Conservation (phyloP, 2,113 vertebrate genomes). For the Notarius quadriscutis region DNA sequence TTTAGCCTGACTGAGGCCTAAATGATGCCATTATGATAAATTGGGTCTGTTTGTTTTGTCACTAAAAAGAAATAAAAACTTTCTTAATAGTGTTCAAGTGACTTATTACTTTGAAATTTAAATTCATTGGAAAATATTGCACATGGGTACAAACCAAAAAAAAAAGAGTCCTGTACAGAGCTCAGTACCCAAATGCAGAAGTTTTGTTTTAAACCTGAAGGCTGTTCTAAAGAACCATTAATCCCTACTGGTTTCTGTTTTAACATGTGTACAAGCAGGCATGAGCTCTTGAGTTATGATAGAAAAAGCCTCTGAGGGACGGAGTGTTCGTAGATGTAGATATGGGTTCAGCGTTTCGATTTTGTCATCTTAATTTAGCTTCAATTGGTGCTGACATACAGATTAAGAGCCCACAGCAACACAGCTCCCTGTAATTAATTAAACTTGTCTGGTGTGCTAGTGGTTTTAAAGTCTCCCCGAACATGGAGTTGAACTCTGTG, state of each 20-base stretch:
- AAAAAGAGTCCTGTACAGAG: neutral
- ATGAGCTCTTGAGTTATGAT: conserved; percentile 14
- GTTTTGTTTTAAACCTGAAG: neutral
- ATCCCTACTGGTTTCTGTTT: conserved; percentile 27
- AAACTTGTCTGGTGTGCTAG: conserved; percentile 34
- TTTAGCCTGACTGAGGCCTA: neutral
- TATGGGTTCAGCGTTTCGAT: conserved; percentile 24
- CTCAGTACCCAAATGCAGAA: neutral
- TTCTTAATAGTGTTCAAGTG: neutral
- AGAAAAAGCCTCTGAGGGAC: conserved; percentile 31
- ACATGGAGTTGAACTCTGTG: neutral
- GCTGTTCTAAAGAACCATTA: neutral
- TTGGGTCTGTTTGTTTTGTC: neutral
- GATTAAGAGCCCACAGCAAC: conserved; percentile 53
- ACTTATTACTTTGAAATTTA: neutral
- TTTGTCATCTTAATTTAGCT: conserved; percentile 62
- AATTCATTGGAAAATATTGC: neutral
- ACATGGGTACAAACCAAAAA: neutral
- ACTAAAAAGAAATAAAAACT: neutral
- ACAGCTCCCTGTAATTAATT: conserved; percentile 54
- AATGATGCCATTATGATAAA: neutral
- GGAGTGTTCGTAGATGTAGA: conserved; percentile 23
- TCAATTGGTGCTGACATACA: conserved; percentile 62
- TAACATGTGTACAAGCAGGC: conserved; percentile 33
- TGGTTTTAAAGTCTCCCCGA: conserved; percentile 1